phyloP scores from a whole-genome alignment of 2,113 vertebrate species.

The Neolamprologus modestus region DNA sequence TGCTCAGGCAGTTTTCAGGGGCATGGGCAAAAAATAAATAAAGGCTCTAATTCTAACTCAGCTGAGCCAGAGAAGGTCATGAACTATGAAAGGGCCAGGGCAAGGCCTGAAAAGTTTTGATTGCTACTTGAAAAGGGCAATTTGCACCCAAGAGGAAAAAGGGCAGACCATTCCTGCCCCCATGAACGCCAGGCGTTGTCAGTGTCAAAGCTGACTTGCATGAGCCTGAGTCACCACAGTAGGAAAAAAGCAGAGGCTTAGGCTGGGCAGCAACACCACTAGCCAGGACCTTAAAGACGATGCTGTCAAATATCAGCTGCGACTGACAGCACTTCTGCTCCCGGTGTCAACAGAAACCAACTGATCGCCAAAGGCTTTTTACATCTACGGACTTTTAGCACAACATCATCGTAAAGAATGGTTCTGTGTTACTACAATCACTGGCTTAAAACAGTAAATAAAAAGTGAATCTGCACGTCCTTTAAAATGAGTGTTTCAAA shows the following conservation, averaged over 20 bases:
- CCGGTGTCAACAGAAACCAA: background rate
- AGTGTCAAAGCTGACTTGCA: slow-evolving; percentile 32
- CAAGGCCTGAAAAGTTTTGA: slow-evolving; percentile 36
- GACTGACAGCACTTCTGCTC: slow-evolving; percentile 15
- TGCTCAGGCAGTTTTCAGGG: slow-evolving; percentile 3
- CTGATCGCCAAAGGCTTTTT: background rate
- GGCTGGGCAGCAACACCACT: background rate
- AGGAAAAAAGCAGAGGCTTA: slow-evolving; percentile 1
- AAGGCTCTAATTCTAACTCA: background rate
- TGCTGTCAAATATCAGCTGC: slow-evolving; percentile 10
- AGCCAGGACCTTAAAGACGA: background rate
- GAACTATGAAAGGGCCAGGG: slow-evolving; percentile 22
- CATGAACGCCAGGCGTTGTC: slow-evolving; percentile 33
- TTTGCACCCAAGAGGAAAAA: slow-evolving; percentile 55
- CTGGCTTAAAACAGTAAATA: background rate
- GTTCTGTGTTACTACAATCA: background rate
- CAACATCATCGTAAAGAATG: background rate
- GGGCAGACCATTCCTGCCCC: slow-evolving; percentile 29
- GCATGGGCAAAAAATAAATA: background rate
- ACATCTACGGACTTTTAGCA: background rate
- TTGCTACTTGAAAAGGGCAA: slow-evolving; percentile 58
- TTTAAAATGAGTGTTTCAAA: background rate
- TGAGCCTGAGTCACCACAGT: background rate
- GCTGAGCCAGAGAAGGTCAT: slow-evolving; percentile 25
- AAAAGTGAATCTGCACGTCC: background rate